Conservation (phyloP, 2,113 vertebrate species). For the Notothenia rossii region DNA sequence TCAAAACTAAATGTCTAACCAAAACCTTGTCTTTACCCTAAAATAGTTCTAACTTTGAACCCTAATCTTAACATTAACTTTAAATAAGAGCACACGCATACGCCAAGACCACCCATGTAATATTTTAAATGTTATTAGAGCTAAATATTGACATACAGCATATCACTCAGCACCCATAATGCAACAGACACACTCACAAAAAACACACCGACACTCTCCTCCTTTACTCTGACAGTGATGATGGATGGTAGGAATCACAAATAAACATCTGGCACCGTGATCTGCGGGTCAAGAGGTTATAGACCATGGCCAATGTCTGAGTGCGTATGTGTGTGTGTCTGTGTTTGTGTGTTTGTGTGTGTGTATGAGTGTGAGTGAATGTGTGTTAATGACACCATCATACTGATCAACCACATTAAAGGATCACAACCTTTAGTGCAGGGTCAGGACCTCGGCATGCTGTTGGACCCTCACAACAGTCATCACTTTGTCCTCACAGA, state of each 20-base stretch:
- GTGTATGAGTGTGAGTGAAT: slow-evolving; percentile 29
- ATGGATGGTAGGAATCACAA: slow-evolving; percentile 76
- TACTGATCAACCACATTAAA: slow-evolving; percentile 61
- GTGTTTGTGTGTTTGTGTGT: slow-evolving; percentile 20
- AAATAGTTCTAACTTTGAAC: not conserved
- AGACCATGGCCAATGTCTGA: slow-evolving; percentile 43
- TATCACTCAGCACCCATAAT: slow-evolving; percentile 53
- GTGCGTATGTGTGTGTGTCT: not conserved
- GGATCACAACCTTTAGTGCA: slow-evolving; percentile 37
- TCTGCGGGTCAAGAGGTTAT: slow-evolving; percentile 64
- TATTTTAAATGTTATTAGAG: slow-evolving; percentile 38
- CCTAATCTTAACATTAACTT: not conserved
- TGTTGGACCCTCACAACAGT: slow-evolving; percentile 59
- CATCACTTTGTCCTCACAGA: slow-evolving; percentile 60
- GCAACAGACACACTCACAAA: slow-evolving; percentile 24
- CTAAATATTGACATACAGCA: slow-evolving; percentile 65
- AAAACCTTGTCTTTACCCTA: not conserved
- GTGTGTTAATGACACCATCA: slow-evolving; percentile 45
- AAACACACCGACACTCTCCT: slow-evolving; percentile 28
- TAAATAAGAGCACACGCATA: slow-evolving; percentile 6
- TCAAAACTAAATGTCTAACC: not conserved
- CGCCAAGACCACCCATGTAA: slow-evolving; percentile 28
- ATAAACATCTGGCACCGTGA: slow-evolving; percentile 70
- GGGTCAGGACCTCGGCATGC: slow-evolving; percentile 62
- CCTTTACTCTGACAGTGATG: slow-evolving; percentile 63